These are phyloP conservation scores for Galerucella calmariensis DNA, from an alignment of 2,888 invertebrate species.

Conservation along the genomic window DNA sequence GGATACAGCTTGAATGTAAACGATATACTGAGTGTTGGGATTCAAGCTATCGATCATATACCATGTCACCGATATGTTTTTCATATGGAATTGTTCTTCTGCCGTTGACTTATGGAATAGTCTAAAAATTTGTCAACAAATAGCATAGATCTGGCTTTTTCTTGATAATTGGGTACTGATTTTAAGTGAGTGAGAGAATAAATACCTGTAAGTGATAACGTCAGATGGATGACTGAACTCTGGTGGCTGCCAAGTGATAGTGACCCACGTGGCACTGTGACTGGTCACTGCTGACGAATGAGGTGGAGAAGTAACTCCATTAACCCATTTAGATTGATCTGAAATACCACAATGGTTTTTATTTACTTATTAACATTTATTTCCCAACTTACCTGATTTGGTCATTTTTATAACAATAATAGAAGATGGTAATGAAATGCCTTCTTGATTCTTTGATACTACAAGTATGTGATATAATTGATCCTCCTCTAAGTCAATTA, in stretches of 20 bases:
- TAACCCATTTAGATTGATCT: conserved; percentile 64
- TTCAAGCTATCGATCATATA: conserved; percentile 76
- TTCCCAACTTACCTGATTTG: conserved; percentile 65
- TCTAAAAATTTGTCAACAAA: conserved; percentile 62
- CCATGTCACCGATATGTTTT: conserved; percentile 77
- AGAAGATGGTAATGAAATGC: conserved; percentile 84
- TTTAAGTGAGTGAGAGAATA: not conserved
- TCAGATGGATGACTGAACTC: conserved; percentile 85
- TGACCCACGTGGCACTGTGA: conserved; percentile 85
- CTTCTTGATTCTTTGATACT: conserved; percentile 80
- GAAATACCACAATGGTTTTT: conserved; percentile 15
- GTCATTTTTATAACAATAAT: conserved; percentile 80
- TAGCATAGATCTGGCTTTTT: not conserved
- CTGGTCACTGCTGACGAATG: conserved; percentile 82
- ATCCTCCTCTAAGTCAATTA: conserved; percentile 75
- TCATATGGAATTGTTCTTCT: conserved; percentile 70
- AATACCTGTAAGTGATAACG: conserved; percentile 79
- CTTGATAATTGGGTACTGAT: too few relatives aligned
- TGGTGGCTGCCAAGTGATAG: conserved; percentile 86
- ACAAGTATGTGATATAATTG: conserved; percentile 84
- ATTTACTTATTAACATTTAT: not conserved
- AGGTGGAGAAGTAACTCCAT: conserved; percentile 83
- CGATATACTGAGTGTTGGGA: conserved; percentile 85
- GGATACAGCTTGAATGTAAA: conserved; percentile 79
- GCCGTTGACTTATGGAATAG: conserved; percentile 77